Base-by-base conservation (phyloP, 2,113 vertebrate species). In the Crotalus horridus region DNA sequence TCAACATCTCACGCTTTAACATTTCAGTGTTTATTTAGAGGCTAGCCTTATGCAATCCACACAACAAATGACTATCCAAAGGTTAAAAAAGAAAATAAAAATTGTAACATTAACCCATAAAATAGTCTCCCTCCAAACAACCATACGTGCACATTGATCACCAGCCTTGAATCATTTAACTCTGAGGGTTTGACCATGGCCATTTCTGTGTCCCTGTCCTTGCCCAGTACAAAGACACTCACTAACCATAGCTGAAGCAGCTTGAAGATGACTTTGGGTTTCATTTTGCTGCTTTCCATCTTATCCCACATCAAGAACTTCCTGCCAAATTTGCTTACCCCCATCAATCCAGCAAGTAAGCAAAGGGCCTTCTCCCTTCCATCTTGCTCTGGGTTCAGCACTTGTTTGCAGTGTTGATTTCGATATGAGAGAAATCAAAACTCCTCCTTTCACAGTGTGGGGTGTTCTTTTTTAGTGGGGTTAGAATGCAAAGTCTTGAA, bases 61-160 rank as follows among this genome's bases (percentile, higher is more conserved):
- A 23, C 53, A 58, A 59, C 58, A 33, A 10, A 43, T 85, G 53
- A 64, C 17, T 81, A 92, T 85, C 53, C 54, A 92, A 92, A 89
- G 88, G 88, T 92, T 54, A 92, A 48, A 85, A 20, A 91, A 93
- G 88, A 94, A 91, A 1, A 81, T 46, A 87, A 91, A 59, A 56
- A 74, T 89, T 17, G 54, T 93, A 95, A 93, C 55, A 88, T 29
- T 90, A 12, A 89, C 53, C 53, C 54, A 58, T 39, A 56, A 48
- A 91, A 48, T 26, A 46, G 20, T 43, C 56, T 10, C 1, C 46
- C 23, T 85, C 12, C 54, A 1, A 39, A 46, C 20, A 85, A 24
- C 8, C 43, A 1, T 53, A 55, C 54, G 48, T 86, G 12, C 29
- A 56, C 59, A 13, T 90, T 69, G 17, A 74, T 88, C 26, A 90